These are phyloP conservation scores for Buphagus erythrorhynchus DNA, from an alignment of 2,797 vertebrate species.

Conservation along the genomic window DNA sequence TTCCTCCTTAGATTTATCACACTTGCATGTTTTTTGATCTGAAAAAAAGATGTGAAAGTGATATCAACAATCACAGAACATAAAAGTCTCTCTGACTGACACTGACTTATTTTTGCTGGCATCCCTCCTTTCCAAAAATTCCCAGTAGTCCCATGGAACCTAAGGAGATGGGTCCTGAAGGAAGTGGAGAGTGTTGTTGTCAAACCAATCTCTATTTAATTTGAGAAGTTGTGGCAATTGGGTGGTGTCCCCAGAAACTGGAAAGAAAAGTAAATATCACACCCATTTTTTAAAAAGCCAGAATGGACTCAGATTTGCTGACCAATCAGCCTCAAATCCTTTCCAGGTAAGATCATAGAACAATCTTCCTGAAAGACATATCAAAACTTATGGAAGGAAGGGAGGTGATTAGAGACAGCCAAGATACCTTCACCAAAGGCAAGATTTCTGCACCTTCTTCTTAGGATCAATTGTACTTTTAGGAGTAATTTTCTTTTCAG, in stretches of 20 bases:
- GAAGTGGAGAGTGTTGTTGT: not conserved
- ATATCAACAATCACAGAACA: not conserved
- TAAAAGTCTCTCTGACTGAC: not conserved
- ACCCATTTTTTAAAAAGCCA: not conserved
- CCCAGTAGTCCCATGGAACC: not conserved
- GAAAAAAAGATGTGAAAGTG: not conserved
- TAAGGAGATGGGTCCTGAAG: not conserved
- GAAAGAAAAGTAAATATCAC: not conserved
- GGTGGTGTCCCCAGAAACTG: fast-evolving
- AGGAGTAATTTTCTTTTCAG: not conserved
- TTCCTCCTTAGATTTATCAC: not conserved
- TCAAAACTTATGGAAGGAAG: not conserved
- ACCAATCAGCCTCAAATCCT: not conserved
- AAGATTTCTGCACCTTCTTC: not conserved
- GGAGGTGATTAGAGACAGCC: not conserved
- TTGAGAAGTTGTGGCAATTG: not conserved
- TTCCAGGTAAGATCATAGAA: not conserved
- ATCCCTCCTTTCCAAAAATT: not conserved
- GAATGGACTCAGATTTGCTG: not conserved
- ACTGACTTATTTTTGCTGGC: not conserved
- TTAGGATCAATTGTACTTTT: not conserved
- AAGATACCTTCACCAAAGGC: not conserved
- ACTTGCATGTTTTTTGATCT: not conserved
- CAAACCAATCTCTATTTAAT: not conserved
- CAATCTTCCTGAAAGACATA: not conserved